Percentiles rank a stretch among this genome's conserved stretches.
phyloP scores from a whole-genome alignment of 2,888 invertebrate species.

The Nephrocerus scutellatus region DNA sequence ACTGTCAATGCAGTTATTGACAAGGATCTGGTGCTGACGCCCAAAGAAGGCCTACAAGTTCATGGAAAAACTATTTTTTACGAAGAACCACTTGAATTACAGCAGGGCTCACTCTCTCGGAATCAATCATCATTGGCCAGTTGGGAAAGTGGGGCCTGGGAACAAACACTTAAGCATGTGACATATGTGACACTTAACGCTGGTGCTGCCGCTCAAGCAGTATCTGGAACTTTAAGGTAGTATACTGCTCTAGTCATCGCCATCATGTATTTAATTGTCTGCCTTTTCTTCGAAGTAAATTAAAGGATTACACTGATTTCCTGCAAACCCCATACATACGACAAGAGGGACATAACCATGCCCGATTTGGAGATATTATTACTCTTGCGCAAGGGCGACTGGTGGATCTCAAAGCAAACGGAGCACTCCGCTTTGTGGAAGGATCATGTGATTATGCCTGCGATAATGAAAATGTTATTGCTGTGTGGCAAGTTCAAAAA shows the following conservation, averaged over 20 bases:
- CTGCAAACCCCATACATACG: slow-evolving; percentile 34
- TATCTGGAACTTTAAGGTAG: slow-evolving; percentile 39
- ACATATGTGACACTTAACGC: slow-evolving; percentile 56
- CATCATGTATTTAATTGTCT: slow-evolving; percentile 3
- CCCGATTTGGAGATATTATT: slow-evolving; percentile 58
- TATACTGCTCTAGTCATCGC: too few species aligned
- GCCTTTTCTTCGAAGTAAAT: slow-evolving; percentile 21
- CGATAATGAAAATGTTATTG: slow-evolving; percentile 49
- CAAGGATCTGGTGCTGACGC: slow-evolving; percentile 43
- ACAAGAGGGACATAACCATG: slow-evolving; percentile 32
- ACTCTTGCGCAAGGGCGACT: slow-evolving; percentile 60
- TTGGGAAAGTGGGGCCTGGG: too few species aligned
- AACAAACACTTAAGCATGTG: slow-evolving; percentile 61
- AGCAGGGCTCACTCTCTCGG: slow-evolving; percentile 4
- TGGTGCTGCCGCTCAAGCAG: slow-evolving; percentile 31
- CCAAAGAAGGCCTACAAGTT: slow-evolving; percentile 35
- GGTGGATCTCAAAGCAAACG: slow-evolving; percentile 37
- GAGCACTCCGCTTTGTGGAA: slow-evolving; percentile 54
- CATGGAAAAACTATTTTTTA: slow-evolving; percentile 42
- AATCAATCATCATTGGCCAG: slow-evolving; percentile 31
- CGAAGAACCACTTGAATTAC: slow-evolving; percentile 24
- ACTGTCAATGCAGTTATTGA: slow-evolving; percentile 29
- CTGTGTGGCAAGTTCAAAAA: slow-evolving; percentile 64
- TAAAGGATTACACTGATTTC: slow-evolving; percentile 38
- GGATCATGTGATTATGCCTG: slow-evolving; percentile 28